Evolutionary conservation across 2,888 invertebrate species (phyloP).

Genomic region (Torymus aiolomorphi): DNA sequence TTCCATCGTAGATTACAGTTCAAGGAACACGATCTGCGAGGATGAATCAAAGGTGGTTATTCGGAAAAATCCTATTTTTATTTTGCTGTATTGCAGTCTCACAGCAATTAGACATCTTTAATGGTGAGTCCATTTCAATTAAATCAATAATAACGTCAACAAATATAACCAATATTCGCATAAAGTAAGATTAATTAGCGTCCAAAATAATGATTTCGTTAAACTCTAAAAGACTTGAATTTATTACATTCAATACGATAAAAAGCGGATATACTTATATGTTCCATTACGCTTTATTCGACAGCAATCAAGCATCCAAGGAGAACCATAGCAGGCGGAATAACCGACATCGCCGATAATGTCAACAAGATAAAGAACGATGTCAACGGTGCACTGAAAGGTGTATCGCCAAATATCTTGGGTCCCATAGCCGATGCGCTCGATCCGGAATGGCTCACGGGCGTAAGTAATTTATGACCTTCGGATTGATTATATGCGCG

Average conservation of each 20-base stretch:
- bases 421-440: slow-evolving; percentile 39
- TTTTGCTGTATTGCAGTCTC: slow-evolving; percentile 30
- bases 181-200: too few species aligned
- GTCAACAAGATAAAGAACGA: slow-evolving; percentile 9
- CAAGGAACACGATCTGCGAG: background rate
- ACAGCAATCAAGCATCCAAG: background rate
- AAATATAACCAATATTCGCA: background rate
- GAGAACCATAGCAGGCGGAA: background rate
- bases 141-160: background rate
- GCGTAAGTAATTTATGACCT: slow-evolving; percentile 22
- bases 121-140: slow-evolving; percentile 17
- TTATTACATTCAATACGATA: too few species aligned
- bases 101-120: background rate
- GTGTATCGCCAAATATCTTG: slow-evolving; percentile 36
- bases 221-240: too few species aligned
- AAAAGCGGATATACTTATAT: too few species aligned
- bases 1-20: background rate
- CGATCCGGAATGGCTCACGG: slow-evolving; percentile 51
- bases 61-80: background rate
- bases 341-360: slow-evolving; percentile 14
- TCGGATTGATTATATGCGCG: too few species aligned
- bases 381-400: background rate
- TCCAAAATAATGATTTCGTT: too few species aligned
- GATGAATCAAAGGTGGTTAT: background rate
- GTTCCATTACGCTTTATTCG: background rate